Evolutionary conservation across 2,888 invertebrate species (phyloP), one percentile per base, ranked within the genome.

Genomic region (Sphecodes monilicornis): DNA sequence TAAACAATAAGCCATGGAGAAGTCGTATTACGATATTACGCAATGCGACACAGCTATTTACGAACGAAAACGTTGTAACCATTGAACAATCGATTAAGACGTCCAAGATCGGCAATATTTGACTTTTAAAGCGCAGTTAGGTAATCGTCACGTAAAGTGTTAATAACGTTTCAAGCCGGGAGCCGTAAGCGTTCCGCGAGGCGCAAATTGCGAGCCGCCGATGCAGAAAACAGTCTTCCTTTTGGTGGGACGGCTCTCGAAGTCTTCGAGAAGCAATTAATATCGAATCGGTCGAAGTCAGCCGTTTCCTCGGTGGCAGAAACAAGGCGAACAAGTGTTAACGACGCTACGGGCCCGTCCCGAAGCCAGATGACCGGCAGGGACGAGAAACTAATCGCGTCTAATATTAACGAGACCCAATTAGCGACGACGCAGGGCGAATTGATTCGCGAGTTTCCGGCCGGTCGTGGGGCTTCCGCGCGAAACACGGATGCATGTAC

Each of bases 381-480:
- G 36, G 13, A 68, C 13, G 39, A 16, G 22, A 64, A 39, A 64
- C 22, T 26, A n/a, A 60, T n/a, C 74, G 66, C 29, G 26, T 39
- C 29, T 68, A 68, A 68, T 13, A 70, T 46, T n/a, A n/a, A 41
- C 43, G 46, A 50, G 41, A 50, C 50, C 18, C 32, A 46, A 78
- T 78, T 70, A 46, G n/a, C 68, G 22, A 16, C 22, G 70, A 3
- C 43, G 43, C 43, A 10, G 41, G 22, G 11, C 13, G 41, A 68
- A 68, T 50, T 71, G 39, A 36, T 50, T 80, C 22, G n/a, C 57
- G 39, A 71, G 71, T 54, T 54, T 43, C 80, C n/a, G 29, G 4
- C 26, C 22, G 36, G 46, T 16, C 68, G 29, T 26, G 43, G n/a
- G 36, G 43, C 3, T n/a, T 32, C 64, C 54, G n/a, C 54, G 54